phyloP scores from a whole-genome alignment of 1,140 invertebrate species.

The Phthorimaea operculella region DNA sequence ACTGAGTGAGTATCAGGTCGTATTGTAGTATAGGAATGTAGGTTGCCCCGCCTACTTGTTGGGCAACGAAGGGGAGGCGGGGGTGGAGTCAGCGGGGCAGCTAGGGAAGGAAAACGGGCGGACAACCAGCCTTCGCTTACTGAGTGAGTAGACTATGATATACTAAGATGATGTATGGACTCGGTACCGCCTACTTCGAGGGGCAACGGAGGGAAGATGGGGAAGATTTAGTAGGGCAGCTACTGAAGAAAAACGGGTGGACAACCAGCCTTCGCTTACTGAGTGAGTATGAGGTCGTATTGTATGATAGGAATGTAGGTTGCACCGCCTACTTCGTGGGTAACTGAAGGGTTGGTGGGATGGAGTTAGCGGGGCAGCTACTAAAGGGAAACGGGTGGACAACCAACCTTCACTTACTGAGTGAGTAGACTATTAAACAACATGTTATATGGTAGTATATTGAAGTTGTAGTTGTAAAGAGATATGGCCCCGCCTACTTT shows the following conservation, averaged over 20 bases:
- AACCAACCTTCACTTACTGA: constrained; percentile 48
- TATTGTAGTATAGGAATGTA: too few relatives aligned
- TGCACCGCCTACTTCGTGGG: constrained; percentile 90
- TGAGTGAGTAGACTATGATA: too few relatives aligned
- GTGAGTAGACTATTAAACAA: too few relatives aligned
- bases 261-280: constrained; percentile 37
- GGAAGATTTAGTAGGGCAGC: constrained; percentile 59
- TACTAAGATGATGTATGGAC: too few relatives aligned
- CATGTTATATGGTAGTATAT: too few relatives aligned
- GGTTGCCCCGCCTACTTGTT: constrained; percentile 91
- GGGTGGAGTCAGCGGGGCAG: constrained; percentile 61
- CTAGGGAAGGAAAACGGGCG: constrained; percentile 22
- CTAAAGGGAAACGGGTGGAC: constrained; percentile 23
- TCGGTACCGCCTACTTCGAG: constrained; percentile 89
- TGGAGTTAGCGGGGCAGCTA: constrained; percentile 59
- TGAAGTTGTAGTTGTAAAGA: too few relatives aligned
- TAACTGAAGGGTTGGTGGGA: constrained; percentile 74
- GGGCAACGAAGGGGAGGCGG: constrained; percentile 75
- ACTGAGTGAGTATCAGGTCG: constrained; percentile 45
- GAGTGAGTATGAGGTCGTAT: constrained; percentile 40
- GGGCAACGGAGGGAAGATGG: constrained; percentile 76
- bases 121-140: constrained; percentile 41
- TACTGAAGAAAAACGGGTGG: constrained; percentile 22
- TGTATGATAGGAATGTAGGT: too few relatives aligned
- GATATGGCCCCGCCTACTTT: constrained; percentile 92